A percentile compares a stretch with the other conserved stretches of the same genome.
Conservation (phyloP, 2,888 invertebrate genomes). For the Brenthis ino region DNA sequence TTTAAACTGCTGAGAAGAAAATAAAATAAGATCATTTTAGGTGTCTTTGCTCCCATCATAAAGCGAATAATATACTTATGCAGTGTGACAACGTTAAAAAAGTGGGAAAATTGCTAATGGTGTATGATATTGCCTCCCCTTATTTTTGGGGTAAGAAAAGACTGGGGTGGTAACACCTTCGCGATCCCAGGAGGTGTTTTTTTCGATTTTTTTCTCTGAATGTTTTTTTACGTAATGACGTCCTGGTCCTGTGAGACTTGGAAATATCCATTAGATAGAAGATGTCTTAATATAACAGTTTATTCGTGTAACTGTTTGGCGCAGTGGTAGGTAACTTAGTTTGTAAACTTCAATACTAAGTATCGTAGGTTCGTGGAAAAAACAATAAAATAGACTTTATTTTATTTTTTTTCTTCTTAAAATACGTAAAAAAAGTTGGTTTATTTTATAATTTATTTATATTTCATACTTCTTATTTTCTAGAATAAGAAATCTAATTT, state of each 20-base stretch:
- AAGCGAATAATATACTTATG: constrained; percentile 51
- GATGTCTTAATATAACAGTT: constrained; percentile 75
- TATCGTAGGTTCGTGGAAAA: no score
- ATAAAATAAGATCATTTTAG: background rate
- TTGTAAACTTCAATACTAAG: background rate
- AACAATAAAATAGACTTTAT: no score
- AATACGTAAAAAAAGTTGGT: no score
- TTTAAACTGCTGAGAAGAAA: background rate
- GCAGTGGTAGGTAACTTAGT: background rate
- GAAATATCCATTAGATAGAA: constrained; percentile 80
- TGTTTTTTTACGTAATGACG: constrained; percentile 77
- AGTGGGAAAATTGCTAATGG: constrained; percentile 82
- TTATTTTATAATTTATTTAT: no score
- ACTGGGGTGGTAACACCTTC: constrained; percentile 79
- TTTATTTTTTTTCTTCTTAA: no score
- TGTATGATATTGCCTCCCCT: constrained; percentile 83
- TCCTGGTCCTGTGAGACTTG: constrained; percentile 78
- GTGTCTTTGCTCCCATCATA: constrained; percentile 23
- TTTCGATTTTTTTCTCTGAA: constrained; percentile 63
- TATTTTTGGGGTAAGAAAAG: constrained; percentile 75
- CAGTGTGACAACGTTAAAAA: constrained; percentile 81
- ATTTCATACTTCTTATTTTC: no score
- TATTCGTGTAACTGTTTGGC: constrained; percentile 50
- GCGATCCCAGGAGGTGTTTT: constrained; percentile 75
- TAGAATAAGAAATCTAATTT: no score